Evolutionary conservation across 1,140 invertebrate species (phyloP), one percentile per base, ranked within the genome.

Genomic region (Drosophila nikananu): DNA sequence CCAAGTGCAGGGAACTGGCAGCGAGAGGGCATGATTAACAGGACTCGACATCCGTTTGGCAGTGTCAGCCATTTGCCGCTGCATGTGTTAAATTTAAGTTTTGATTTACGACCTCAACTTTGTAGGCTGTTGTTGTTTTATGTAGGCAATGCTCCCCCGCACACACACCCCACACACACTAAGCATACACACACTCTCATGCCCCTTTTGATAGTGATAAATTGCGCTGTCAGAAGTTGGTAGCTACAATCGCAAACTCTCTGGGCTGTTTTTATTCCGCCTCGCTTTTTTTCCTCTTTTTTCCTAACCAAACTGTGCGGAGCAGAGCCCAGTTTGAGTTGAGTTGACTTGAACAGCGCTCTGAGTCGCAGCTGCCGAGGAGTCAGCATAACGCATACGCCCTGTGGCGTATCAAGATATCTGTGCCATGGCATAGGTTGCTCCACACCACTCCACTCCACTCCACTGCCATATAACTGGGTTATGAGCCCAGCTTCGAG

Each of bases 71-170:
- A 81, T 90, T 89, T 89, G 84, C 81, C 86, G 86, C 84, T 89
- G 81, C 84, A 89, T 90, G 86, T 90, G 86, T 90, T 90, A 90
- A 90, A 90, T 90, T 90, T 90, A 86, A 91, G 86, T 90, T 90
- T 90, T 90, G 86, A 90, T 90, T 90, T 90, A 90, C 86, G 86
- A 90, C 79, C 83, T 86, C 86, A 90, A 90, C 81, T 90, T 90
- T 90, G 81, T 89, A 89, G 86, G 82, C 86, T 73, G 86, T 78
- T 78, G 74, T 77, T 78, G 61, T 67, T 65, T 67, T 80, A 63
- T 86, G 83, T 81, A 75, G 83, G 81, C 83, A 89, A 72, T 89
- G 86, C 74, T 76, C 58, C 35, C 51, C 44, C 65, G n/a, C 48
- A 23, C 54, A 58, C 65, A 42, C 68, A 21, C 23, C 17, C 30